Percentiles rank a stretch among this genome's conserved stretches.
Evolutionary conservation across 1,140 invertebrate genomes (phyloP).

Genomic region (Trypoxylus dichotomus): DNA sequence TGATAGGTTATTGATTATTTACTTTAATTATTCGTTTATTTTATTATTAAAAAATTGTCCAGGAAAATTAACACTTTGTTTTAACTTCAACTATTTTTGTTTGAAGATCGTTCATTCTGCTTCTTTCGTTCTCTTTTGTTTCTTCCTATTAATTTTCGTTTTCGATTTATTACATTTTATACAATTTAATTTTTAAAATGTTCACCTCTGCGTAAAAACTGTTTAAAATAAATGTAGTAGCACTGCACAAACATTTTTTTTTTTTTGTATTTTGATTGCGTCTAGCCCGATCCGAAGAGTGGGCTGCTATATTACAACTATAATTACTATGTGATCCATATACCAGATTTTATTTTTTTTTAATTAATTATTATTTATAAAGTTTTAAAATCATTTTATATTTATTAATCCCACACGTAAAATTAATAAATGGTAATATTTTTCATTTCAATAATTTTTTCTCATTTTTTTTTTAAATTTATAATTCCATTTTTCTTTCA

Average conservation of each 20-base stretch:
- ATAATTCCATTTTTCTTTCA: slow-evolving; percentile 2
- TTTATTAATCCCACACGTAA: slow-evolving; percentile 35
- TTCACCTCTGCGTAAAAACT: slow-evolving; percentile 39
- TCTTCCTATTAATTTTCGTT: slow-evolving; percentile 29
- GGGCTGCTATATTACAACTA: slow-evolving; percentile 48
- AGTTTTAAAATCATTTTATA: slow-evolving; percentile 28
- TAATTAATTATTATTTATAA: slow-evolving; percentile 41
- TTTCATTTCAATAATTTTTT: slow-evolving; percentile 11
- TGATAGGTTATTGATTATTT: slow-evolving; percentile 26
- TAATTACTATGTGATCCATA: slow-evolving; percentile 50
- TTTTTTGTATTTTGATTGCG: slow-evolving; percentile 33
- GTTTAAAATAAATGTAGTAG: slow-evolving; percentile 42
- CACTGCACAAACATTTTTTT: slow-evolving; percentile 46
- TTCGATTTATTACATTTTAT: slow-evolving; percentile 41
- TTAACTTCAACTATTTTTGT: slow-evolving; percentile 36
- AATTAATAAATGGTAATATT: slow-evolving; percentile 27
- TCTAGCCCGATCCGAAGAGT: slow-evolving; percentile 50
- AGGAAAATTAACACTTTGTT: slow-evolving; percentile 34
- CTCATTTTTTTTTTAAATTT: not conserved
- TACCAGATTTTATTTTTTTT: slow-evolving; percentile 45
- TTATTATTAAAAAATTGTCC: slow-evolving; percentile 30
- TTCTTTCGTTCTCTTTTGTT: too few species aligned
- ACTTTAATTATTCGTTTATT: slow-evolving; percentile 11
- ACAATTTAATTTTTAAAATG: slow-evolving; percentile 42
- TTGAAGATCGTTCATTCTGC: slow-evolving; percentile 23